These are phyloP conservation scores for Setipinna tenuifilis DNA, from an alignment of 2,797 vertebrate genomes.

Conservation along the genomic window DNA sequence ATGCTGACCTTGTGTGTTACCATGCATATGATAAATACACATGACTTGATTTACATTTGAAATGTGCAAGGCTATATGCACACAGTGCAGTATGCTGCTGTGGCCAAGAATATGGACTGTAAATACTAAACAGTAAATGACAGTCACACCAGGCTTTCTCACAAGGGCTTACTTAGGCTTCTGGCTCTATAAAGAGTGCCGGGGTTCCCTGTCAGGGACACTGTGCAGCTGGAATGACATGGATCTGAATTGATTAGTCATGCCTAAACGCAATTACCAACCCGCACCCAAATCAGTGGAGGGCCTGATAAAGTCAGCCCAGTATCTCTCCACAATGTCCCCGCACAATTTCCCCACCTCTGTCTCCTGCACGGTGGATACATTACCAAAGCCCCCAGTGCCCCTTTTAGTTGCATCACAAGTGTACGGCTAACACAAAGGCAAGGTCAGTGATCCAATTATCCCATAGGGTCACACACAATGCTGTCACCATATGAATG, in stretches of 20 bases:
- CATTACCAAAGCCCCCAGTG: neutral
- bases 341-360: neutral
- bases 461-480: neutral
- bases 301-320: neutral
- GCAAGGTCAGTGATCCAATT: neutral
- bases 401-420: neutral
- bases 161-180: neutral
- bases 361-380: neutral
- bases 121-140: neutral
- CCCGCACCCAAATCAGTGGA: neutral
- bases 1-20: too few relatives aligned
- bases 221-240: neutral
- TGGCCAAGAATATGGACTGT: neutral
- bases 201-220: neutral
- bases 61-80: neutral
- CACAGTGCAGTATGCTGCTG: neutral
- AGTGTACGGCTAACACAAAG: neutral
- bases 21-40: too few relatives aligned
- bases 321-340: neutral
- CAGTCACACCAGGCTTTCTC: neutral
- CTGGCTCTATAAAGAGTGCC: neutral
- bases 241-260: conserved; percentile 5
- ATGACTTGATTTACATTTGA: too few relatives aligned
- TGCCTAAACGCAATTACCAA: neutral
- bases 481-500: neutral